Percentiles rank a stretch among this genome's conserved stretches.
phyloP scores from a whole-genome alignment of 1,140 invertebrate genomes.

The Gryllus bimaculatus region DNA sequence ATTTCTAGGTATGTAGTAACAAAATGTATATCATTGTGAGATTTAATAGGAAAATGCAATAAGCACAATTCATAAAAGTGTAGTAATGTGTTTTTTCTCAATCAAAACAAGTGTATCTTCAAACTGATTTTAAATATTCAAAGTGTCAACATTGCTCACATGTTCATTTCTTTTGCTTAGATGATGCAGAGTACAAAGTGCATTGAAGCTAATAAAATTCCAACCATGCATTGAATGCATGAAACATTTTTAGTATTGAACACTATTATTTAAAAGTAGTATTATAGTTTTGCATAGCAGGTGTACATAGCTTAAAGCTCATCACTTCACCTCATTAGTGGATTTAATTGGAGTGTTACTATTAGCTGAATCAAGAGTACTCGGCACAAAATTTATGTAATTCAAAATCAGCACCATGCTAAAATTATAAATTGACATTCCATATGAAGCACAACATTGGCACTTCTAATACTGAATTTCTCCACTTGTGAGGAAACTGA shows the following conservation, averaged over 20 bases:
- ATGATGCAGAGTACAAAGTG: not conserved
- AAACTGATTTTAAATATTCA: too few species aligned
- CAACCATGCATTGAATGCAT: not conserved
- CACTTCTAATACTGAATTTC: not conserved
- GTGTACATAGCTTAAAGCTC: not conserved
- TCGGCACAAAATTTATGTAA: too few species aligned
- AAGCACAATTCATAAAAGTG: too few species aligned
- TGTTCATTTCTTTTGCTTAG: not conserved
- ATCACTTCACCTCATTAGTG: not conserved
- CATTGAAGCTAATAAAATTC: not conserved
- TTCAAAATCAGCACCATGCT: too few species aligned
- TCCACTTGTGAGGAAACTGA: not conserved
- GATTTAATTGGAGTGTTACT: not conserved
- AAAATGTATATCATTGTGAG: too few species aligned
- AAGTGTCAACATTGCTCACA: not conserved
- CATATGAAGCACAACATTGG: too few species aligned
- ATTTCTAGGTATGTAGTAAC: too few species aligned
- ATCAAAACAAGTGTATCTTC: too few species aligned
- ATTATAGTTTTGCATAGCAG: not conserved
- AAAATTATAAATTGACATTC: too few species aligned
- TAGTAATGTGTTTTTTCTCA: too few species aligned
- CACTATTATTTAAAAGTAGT: not conserved
- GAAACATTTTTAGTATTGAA: constrained; percentile 2
- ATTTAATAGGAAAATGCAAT: too few species aligned
- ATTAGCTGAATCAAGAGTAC: not conserved